A percentile compares a stretch with the other conserved stretches of the same genome.
These are phyloP conservation scores for Drosophila persimilis DNA, from an alignment of 1,140 invertebrate species.

Conservation along the genomic window DNA sequence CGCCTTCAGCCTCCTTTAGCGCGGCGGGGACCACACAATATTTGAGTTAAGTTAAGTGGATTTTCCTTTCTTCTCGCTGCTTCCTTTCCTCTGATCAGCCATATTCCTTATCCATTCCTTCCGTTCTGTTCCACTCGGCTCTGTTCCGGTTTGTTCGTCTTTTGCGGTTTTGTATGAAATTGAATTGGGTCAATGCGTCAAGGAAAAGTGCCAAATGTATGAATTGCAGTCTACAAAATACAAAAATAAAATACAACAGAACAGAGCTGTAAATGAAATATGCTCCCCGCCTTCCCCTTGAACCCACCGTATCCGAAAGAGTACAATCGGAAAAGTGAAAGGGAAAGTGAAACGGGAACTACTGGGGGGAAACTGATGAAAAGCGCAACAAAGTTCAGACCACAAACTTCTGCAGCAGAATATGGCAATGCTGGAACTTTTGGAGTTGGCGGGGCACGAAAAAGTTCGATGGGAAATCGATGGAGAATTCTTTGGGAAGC, in stretches of 20 bases:
- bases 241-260: constrained; percentile 6
- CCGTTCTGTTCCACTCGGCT: constrained; percentile 17
- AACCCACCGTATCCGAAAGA: neutral
- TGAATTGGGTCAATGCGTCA: constrained; percentile 75
- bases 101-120: constrained; percentile 8
- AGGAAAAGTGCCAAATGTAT: constrained; percentile 64
- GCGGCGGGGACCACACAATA: constrained; percentile 22
- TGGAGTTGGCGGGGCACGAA: neutral
- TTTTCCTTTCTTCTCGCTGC: constrained; percentile 35
- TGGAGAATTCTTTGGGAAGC: neutral
- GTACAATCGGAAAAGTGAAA: constrained; percentile 32
- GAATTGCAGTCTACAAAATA: constrained; percentile 51
- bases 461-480: neutral
- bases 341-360: constrained; percentile 26
- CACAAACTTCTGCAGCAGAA: no score
- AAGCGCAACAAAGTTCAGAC: constrained; percentile 29
- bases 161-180: constrained; percentile 67
- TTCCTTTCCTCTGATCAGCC: neutral
- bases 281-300: constrained; percentile 6
- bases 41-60: constrained; percentile 64
- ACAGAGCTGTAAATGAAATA: constrained; percentile 61
- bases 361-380: constrained; percentile 15
- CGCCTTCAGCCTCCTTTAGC: neutral
- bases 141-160: constrained; percentile 26
- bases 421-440: neutral